Evolutionary conservation across 2,797 vertebrate species (phyloP), one percentile per base, ranked within the genome.

Genomic region (Takifugu rubripes): DNA sequence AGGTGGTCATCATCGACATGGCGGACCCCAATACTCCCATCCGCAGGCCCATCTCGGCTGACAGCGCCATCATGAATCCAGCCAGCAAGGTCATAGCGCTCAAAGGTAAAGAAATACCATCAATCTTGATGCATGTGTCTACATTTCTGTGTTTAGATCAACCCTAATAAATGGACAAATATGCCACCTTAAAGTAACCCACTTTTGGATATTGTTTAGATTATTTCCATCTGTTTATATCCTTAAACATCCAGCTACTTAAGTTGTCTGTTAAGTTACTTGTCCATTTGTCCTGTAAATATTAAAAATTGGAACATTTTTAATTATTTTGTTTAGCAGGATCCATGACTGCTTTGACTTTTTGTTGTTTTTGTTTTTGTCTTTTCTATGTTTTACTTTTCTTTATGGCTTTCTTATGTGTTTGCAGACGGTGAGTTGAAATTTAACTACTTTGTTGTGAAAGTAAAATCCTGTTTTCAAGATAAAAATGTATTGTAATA

Each of bases 381-480:
- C 81, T 85, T 87, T 79, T 84, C 75, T 89, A 62, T 88, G 73
- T 88, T 86, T 54, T 77, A 77, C 82, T 72, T 85, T 87, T 82
- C 91, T 93, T 95, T 96, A 95, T 92, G 92, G 95, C 92, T 95
- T 94, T 96, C 97, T 97, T 96, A 93, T 95, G 92, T 92, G 86
- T 98, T 94, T 97, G 94, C 95, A 99, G 97, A 99, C 94, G 97
- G 97, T 99, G 94, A 98, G 97, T 99, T 91, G 83, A 91, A 87
- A 84, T 89, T 92, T 90, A 83, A 88, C 84, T 92, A 88, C 84
- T 81, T 75, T 66, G 70, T 74, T 91, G 89, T 90, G 89, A 59
- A 91, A 90, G 90, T 84, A 59, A 85, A 90, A 92, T 91, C 91
- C 89, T 92, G 91, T 91, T 92, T 88, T 81, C 54, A 83, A 83